A percentile compares a stretch with the other conserved stretches of the same genome.
Conservation (phyloP, 2,888 invertebrate genomes). For the Mimachlamys varia region DNA sequence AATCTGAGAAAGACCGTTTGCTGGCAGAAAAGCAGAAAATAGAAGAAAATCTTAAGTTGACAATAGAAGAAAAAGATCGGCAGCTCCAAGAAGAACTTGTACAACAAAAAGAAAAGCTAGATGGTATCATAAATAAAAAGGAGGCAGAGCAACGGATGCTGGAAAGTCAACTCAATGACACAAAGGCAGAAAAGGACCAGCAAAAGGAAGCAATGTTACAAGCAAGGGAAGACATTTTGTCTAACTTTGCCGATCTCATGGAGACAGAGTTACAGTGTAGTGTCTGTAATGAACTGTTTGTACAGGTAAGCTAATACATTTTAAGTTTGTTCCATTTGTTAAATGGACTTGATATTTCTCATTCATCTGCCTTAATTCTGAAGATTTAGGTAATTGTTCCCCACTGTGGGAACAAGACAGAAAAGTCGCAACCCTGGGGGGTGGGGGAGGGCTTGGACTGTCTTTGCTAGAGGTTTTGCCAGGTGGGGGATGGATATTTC, state of each 20-base stretch:
- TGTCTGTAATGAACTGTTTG: slow-evolving; percentile 89
- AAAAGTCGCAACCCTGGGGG: too few relatives aligned
- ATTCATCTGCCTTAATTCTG: background rate
- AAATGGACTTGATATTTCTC: background rate
- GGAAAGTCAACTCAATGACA: slow-evolving; percentile 73
- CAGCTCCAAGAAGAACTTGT: slow-evolving; percentile 67
- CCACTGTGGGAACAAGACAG: too few relatives aligned
- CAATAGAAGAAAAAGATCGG: slow-evolving; percentile 80
- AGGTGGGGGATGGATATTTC: too few relatives aligned
- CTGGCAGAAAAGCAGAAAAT: slow-evolving; percentile 72
- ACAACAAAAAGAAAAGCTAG: slow-evolving; percentile 63
- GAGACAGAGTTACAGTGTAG: slow-evolving; percentile 87
- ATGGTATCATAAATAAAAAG: slow-evolving; percentile 63
- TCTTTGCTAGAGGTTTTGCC: too few relatives aligned
- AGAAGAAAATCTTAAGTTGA: slow-evolving; percentile 80
- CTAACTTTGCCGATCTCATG: slow-evolving; percentile 77
- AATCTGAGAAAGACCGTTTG: slow-evolving; percentile 62
- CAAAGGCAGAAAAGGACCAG: slow-evolving; percentile 70
- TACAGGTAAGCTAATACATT: slow-evolving; percentile 83
- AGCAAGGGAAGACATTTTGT: slow-evolving; percentile 72
- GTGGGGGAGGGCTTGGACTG: too few relatives aligned
- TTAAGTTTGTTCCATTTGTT: too few relatives aligned
- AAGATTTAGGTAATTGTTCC: background rate
- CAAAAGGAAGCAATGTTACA: slow-evolving; percentile 69
- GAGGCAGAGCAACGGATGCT: slow-evolving; percentile 75